Conservation (phyloP, 2,888 invertebrate genomes). For the Caenorhabditis plicata region DNA sequence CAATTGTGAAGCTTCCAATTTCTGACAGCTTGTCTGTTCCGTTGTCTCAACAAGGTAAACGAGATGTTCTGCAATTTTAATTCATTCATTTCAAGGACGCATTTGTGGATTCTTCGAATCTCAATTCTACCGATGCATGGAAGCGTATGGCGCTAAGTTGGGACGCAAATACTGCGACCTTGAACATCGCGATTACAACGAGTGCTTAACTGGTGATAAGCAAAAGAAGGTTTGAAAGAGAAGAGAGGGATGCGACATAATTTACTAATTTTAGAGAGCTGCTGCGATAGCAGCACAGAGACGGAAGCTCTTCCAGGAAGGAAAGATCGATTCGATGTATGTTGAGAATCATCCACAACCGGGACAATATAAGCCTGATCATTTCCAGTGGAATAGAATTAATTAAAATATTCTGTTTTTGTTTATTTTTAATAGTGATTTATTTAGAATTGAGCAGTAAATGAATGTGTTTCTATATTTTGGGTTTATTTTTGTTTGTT, state of each 20-base stretch:
- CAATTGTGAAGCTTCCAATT: conserved; percentile 49
- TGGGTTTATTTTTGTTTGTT: conserved; percentile 5
- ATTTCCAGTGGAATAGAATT: conserved; percentile 52
- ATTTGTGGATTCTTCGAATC: conserved; percentile 63
- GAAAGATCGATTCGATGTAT: conserved; percentile 51
- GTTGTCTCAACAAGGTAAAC: conserved; percentile 48
- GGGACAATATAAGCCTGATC: conserved; percentile 58
- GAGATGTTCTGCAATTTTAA: too few relatives aligned
- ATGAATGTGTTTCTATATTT: too few relatives aligned
- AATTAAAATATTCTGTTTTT: conserved; percentile 19
- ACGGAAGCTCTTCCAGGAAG: conserved; percentile 54
- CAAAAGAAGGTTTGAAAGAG: conserved; percentile 44
- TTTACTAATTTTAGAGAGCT: conserved; percentile 22
- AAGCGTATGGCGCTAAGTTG: conserved; percentile 62
- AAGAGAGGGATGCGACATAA: neutral
- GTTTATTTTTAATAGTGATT: conserved; percentile 1
- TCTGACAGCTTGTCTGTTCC: conserved; percentile 50
- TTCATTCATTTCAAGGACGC: conserved; percentile 3
- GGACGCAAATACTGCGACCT: conserved; percentile 64
- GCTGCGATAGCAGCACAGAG: conserved; percentile 57
- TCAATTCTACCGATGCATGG: conserved; percentile 62
- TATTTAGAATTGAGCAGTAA: conserved; percentile 14
- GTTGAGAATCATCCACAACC: conserved; percentile 51
- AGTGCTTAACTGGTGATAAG: conserved; percentile 59
- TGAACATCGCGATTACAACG: conserved; percentile 61